A percentile compares a stretch with the other conserved stretches of the same genome.
Conservation (phyloP, 2,888 invertebrate species). For the Ceriagrion tenellum region DNA sequence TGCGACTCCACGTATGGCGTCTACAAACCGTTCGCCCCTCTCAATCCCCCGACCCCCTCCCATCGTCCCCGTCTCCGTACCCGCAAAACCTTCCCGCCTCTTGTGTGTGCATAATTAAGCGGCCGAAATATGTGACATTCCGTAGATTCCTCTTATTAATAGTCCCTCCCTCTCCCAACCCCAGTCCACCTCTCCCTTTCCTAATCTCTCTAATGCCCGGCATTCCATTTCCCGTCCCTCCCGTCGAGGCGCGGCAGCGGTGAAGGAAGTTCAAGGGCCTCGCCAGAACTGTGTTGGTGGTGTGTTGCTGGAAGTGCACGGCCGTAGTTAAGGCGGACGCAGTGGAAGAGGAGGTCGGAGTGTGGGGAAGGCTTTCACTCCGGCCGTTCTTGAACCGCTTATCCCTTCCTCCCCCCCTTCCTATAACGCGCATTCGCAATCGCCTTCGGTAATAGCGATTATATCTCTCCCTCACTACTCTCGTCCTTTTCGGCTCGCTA, state of each 20-base stretch:
- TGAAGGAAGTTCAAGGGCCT: constrained; percentile 49
- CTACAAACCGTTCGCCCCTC: not conserved
- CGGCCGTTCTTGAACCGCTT: no score
- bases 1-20: not conserved
- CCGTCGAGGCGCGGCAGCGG: not conserved
- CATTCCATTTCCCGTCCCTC: not conserved
- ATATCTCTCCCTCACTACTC: not conserved
- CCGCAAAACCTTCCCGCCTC: constrained; percentile 33
- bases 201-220: not conserved
- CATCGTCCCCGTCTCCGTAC: not conserved
- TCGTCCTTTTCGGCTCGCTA: not conserved
- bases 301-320: not conserved
- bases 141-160: constrained; percentile 55
- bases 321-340: not conserved
- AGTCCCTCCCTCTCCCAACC: not conserved
- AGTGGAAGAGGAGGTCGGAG: not conserved
- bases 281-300: not conserved
- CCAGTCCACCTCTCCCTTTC: not conserved
- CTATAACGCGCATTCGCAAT: no score
- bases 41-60: no score
- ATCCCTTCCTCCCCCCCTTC: no score
- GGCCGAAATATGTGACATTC: constrained; percentile 60
- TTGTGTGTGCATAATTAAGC: constrained; percentile 52
- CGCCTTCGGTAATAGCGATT: no score
- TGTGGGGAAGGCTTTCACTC: not conserved